phyloP scores from a whole-genome alignment of 2,113 vertebrate genomes.

The Eolophus roseicapilla region DNA sequence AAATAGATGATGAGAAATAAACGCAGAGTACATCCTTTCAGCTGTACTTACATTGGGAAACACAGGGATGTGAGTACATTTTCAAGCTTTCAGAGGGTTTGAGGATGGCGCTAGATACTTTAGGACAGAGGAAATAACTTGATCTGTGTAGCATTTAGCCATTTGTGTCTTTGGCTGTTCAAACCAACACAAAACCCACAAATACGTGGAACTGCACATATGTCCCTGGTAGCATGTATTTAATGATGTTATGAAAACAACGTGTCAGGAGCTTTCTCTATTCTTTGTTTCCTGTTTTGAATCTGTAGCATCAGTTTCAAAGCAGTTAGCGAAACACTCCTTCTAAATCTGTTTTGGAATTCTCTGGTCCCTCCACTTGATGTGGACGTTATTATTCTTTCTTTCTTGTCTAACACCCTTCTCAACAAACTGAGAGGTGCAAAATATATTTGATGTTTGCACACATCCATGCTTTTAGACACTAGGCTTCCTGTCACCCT shows the following conservation, averaged over 20 bases:
- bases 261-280: neutral
- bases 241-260: neutral
- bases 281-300: neutral
- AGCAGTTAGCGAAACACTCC: neutral
- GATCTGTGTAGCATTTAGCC: neutral
- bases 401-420: neutral
- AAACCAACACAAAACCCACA: accelerated
- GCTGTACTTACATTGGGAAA: neutral
- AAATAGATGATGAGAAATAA: neutral
- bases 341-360: neutral
- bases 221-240: neutral
- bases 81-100: neutral
- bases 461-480: neutral
- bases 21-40: neutral
- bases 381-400: neutral
- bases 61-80: neutral
- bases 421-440: neutral
- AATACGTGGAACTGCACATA: neutral
- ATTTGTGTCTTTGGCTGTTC: neutral
- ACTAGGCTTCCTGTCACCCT: neutral
- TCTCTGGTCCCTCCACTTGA: neutral
- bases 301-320: neutral
- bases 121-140: neutral
- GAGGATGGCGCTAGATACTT: neutral
- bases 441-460: neutral